Conservation (phyloP, 2,888 invertebrate species). For the Mythimna pallens region DNA sequence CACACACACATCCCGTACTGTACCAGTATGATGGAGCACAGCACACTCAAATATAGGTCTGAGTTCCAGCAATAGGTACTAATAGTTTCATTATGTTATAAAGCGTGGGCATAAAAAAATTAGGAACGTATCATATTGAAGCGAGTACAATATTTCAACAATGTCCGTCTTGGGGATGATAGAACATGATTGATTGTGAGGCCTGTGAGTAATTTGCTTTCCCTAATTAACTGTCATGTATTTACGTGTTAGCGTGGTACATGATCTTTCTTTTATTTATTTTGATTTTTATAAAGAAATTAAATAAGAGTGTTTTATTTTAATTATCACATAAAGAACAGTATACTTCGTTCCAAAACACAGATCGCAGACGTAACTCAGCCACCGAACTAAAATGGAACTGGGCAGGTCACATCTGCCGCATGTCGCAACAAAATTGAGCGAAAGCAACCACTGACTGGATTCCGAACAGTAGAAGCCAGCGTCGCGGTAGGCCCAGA, state of each 20-base stretch:
- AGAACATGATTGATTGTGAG: constrained; percentile 50
- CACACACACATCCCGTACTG: too few species aligned
- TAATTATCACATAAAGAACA: too few species aligned
- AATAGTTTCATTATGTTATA: not conserved
- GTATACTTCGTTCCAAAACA: too few species aligned
- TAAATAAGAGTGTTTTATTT: not conserved
- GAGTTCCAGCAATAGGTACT: not conserved
- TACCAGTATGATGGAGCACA: not conserved
- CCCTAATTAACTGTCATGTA: constrained; percentile 45
- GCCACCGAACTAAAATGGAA: too few species aligned
- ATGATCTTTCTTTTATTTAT: constrained; percentile 22
- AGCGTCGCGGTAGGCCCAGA: too few species aligned
- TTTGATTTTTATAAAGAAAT: not conserved
- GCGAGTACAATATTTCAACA: constrained; percentile 22
- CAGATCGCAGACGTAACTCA: too few species aligned
- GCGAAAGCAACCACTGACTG: too few species aligned
- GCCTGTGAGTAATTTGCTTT: constrained; percentile 44
- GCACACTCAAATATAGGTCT: not conserved
- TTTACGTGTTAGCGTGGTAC: not conserved
- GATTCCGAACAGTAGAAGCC: too few species aligned
- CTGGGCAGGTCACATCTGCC: too few species aligned
- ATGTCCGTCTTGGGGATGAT: constrained; percentile 36
- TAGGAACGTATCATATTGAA: constrained; percentile 6
- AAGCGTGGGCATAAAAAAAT: not conserved
- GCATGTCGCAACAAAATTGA: too few species aligned